phyloP scores from a whole-genome alignment of 2,888 invertebrate species.

The Hirtodrosophila trivittata region DNA sequence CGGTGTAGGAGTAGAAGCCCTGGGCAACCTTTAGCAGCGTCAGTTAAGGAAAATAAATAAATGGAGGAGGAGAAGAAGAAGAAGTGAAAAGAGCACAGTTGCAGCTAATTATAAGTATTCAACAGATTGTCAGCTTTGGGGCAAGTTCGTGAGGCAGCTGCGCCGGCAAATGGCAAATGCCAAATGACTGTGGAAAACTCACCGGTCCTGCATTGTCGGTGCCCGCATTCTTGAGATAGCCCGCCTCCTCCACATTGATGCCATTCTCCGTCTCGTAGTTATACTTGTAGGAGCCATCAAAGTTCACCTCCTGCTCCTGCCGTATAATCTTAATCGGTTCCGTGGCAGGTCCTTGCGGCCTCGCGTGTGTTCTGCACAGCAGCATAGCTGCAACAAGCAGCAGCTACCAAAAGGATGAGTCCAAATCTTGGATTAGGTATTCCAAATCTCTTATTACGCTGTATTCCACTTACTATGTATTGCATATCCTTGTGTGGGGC shows the following conservation, averaged over 20 bases:
- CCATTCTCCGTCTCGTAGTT: constrained; percentile 86
- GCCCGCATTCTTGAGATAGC: constrained; percentile 86
- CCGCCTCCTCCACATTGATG: constrained; percentile 86
- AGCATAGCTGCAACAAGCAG: constrained; percentile 55
- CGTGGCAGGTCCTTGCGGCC: constrained; percentile 83
- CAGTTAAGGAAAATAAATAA: constrained; percentile 1
- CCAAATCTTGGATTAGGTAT: no score
- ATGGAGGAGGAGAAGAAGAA: no score
- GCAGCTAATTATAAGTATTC: constrained; percentile 24
- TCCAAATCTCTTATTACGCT: no score
- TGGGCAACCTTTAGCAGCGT: constrained; percentile 84
- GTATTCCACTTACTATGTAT: constrained; percentile 45
- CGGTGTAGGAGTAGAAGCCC: constrained; percentile 87
- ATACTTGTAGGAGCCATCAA: constrained; percentile 86
- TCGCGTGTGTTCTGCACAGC: constrained; percentile 60
- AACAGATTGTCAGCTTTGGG: constrained; percentile 34
- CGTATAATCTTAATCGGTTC: constrained; percentile 88
- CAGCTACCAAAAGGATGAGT: constrained; percentile 37
- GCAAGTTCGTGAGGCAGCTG: constrained; percentile 29
- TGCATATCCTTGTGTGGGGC: constrained; percentile 61
- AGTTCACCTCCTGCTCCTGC: constrained; percentile 88
- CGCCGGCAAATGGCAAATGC: constrained; percentile 47
- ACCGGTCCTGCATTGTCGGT: constrained; percentile 85
- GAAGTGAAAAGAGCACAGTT: constrained; percentile 4
- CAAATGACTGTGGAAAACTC: constrained; percentile 45